Conservation (phyloP, 2,888 invertebrate species). For the Oeneis ivallda region DNA sequence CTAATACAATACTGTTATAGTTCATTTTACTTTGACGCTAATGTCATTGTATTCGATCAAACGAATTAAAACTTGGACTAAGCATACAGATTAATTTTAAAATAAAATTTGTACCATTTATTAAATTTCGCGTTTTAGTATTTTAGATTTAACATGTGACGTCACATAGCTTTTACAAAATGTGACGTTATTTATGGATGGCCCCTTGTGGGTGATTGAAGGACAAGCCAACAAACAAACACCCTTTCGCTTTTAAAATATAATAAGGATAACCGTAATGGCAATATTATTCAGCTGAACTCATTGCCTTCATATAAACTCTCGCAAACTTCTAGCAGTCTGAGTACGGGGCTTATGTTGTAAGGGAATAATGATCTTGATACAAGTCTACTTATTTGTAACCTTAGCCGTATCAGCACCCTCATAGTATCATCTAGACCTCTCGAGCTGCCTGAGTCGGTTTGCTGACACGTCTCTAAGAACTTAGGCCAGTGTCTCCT, state of each 20-base stretch:
- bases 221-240: no score
- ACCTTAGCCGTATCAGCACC: conserved; percentile 88
- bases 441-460: conserved; percentile 77
- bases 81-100: not conserved
- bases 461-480: conserved; percentile 87
- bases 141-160: no score
- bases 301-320: conserved; percentile 92
- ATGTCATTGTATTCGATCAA: no score
- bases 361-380: conserved; percentile 93
- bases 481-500: conserved; percentile 92
- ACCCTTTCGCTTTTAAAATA: no score
- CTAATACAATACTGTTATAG: no score
- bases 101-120: conserved; percentile 17
- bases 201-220: no score
- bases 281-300: conserved; percentile 82
- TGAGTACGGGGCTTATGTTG: conserved; percentile 93
- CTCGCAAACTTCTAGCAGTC: conserved; percentile 91
- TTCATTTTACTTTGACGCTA: no score
- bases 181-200: no score
- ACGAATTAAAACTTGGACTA: no score
- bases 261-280: no score
- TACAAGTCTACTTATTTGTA: conserved; percentile 91
- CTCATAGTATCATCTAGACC: conserved; percentile 91
- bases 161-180: no score
- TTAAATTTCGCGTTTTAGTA: no score